These are phyloP conservation scores for Monomorium pharaonis DNA, from an alignment of 1,140 invertebrate species.

Conservation along the genomic window DNA sequence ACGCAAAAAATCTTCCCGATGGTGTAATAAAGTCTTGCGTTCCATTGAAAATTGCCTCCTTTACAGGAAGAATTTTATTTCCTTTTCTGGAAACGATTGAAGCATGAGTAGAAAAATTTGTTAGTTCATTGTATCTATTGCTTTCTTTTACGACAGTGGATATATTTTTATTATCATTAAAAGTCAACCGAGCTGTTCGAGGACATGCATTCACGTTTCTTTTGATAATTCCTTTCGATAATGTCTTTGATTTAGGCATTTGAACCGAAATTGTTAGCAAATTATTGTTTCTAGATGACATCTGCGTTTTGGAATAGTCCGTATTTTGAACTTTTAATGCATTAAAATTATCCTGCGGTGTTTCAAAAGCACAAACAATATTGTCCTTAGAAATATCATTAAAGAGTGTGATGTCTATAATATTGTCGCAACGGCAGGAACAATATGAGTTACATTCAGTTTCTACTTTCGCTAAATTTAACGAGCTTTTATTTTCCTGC, in stretches of 20 bases:
- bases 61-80: background rate
- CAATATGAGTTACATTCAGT: background rate
- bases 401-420: background rate
- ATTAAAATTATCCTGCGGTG: background rate
- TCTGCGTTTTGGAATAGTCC: too few relatives aligned
- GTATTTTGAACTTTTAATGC: background rate
- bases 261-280: conserved; percentile 5
- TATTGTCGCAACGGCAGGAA: background rate
- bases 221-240: background rate
- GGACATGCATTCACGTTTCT: background rate
- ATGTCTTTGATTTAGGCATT: background rate
- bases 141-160: background rate
- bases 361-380: background rate
- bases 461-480: background rate
- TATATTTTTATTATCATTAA: background rate
- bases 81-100: background rate
- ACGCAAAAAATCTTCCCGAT: background rate
- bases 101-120: background rate
- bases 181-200: background rate
- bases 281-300: background rate
- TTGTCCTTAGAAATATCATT: background rate
- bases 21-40: background rate
- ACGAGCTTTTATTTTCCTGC: background rate
- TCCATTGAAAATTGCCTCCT: background rate
- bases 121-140: background rate